These are phyloP conservation scores for Cranoglanis bouderius DNA, from an alignment of 2,113 vertebrate genomes.

Conservation along the genomic window DNA sequence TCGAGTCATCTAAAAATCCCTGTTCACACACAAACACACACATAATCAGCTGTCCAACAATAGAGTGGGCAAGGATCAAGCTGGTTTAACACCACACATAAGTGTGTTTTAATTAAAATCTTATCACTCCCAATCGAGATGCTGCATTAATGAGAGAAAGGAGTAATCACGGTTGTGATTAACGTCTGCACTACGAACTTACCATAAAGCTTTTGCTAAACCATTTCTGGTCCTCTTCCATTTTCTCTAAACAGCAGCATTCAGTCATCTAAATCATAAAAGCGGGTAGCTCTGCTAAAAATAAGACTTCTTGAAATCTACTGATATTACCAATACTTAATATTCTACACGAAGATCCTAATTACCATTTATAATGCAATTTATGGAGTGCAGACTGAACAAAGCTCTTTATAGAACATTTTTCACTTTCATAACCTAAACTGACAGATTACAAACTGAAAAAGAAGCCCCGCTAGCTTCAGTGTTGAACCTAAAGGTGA, in stretches of 20 bases:
- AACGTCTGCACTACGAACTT: not conserved
- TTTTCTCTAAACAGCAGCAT: slow-evolving; percentile 14
- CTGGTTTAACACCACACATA: slow-evolving; percentile 57
- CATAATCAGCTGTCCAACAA: not conserved
- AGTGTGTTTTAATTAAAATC: slow-evolving; percentile 61
- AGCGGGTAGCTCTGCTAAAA: not conserved
- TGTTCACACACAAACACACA: not conserved
- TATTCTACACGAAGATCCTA: not conserved
- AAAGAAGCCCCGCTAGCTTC: not conserved
- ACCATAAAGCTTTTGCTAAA: not conserved
- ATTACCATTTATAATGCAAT: not conserved
- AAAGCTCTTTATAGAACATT: not conserved
- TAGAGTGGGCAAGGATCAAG: not conserved
- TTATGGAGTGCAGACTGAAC: not conserved
- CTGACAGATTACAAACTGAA: not conserved
- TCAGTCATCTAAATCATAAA: slow-evolving; percentile 19
- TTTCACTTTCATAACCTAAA: not conserved
- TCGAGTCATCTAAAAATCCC: slow-evolving; percentile 4
- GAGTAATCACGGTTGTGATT: not conserved
- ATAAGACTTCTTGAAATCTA: not conserved
- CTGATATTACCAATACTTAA: not conserved
- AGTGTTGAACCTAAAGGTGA: not conserved
- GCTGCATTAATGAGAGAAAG: slow-evolving; percentile 25
- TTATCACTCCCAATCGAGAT: slow-evolving; percentile 52
- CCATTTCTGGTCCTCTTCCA: not conserved